Evolutionary conservation across 2,113 vertebrate genomes (phyloP).

Genomic region (Cervus canadensis): DNA sequence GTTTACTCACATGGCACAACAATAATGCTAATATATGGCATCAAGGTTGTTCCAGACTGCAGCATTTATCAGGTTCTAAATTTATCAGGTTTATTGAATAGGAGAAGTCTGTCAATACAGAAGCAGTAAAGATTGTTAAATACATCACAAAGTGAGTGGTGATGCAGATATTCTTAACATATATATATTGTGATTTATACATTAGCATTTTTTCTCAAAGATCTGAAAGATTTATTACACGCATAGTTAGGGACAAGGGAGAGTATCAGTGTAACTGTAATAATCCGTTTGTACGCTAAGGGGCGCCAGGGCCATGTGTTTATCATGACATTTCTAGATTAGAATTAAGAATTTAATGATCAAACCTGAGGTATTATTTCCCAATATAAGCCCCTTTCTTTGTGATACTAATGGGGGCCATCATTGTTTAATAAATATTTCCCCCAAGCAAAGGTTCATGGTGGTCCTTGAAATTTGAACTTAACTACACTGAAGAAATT

Average conservation of each 20-base stretch:
- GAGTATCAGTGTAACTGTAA: not conserved
- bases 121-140: not conserved
- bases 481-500: not conserved
- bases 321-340: not conserved
- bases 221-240: not conserved
- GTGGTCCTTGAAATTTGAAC: not conserved
- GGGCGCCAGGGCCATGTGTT: slow-evolving; percentile 47
- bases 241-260: not conserved
- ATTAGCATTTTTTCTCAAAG: not conserved
- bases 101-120: not conserved
- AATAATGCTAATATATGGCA: not conserved
- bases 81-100: not conserved
- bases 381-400: slow-evolving; percentile 41
- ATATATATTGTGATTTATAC: not conserved
- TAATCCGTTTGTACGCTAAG: slow-evolving; percentile 64
- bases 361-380: slow-evolving; percentile 48
- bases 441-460: not conserved
- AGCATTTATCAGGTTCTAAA: not conserved
- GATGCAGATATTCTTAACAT: not conserved
- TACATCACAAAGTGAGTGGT: not conserved
- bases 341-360: not conserved
- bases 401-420: not conserved
- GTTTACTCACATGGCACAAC: not conserved
- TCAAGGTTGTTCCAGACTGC: not conserved
- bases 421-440: not conserved